Conservation (phyloP, 2,888 invertebrate genomes). For the Ctenicera cuprea region DNA sequence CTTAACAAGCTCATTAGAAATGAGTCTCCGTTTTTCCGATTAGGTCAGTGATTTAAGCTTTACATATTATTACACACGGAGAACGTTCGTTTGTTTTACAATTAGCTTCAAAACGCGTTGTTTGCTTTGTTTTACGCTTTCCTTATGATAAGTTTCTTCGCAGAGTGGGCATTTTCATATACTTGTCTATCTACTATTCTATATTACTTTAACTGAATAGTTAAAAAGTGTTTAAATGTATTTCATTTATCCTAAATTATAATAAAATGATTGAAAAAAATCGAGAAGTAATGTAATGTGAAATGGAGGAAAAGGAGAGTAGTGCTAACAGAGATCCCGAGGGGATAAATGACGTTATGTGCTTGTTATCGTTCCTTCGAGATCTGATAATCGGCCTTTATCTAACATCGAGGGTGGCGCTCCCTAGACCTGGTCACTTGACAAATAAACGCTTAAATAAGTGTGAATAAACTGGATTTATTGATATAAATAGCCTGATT, state of each 20-base stretch:
- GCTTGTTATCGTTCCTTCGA: conserved; percentile 52
- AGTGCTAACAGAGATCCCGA: conserved; percentile 41
- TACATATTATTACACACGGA: conserved; percentile 58
- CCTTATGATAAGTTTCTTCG: conserved; percentile 54
- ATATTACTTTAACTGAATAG: neutral
- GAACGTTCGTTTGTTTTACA: conserved; percentile 61
- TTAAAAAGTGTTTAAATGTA: too few relatives aligned
- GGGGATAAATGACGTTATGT: conserved; percentile 51
- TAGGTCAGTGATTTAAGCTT: conserved; percentile 61
- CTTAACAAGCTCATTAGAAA: conserved; percentile 58
- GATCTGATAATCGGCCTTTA: conserved; percentile 54
- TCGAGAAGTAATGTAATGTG: conserved; percentile 20
- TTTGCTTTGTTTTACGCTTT: conserved; percentile 54
- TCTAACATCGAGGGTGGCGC: conserved; percentile 53
- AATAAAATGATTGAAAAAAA: neutral
- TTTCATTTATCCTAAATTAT: too few relatives aligned
- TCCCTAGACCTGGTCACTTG: conserved; percentile 48
- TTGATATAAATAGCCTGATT: conserved; percentile 55
- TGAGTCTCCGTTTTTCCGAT: conserved; percentile 59
- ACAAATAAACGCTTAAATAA: conserved; percentile 53
- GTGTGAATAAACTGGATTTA: conserved; percentile 53
- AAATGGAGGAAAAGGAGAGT: conserved; percentile 41
- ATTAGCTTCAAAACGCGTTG: conserved; percentile 55
- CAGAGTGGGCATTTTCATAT: conserved; percentile 49
- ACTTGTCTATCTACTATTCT: conserved; percentile 14